Percentiles rank a stretch among this genome's conserved stretches.
Conservation (phyloP, 2,888 invertebrate genomes). For the Euclidia mi region DNA sequence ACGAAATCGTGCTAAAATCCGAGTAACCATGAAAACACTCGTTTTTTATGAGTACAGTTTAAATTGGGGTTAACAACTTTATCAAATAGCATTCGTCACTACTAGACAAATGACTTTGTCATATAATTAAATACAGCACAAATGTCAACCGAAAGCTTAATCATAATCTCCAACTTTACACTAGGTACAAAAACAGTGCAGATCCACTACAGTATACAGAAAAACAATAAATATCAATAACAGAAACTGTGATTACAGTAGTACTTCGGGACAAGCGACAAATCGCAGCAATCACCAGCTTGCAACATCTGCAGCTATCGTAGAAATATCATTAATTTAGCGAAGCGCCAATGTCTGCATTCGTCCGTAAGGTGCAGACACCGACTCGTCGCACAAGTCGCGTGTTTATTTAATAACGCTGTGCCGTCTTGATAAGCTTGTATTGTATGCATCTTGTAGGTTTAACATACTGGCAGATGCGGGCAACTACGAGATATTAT, state of each 20-base stretch:
- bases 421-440: conserved; percentile 79
- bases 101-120: too few relatives aligned
- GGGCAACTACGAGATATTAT: neutral
- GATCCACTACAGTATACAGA: neutral
- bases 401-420: conserved; percentile 86
- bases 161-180: too few relatives aligned
- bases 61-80: too few relatives aligned
- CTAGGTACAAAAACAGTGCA: too few relatives aligned
- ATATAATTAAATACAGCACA: too few relatives aligned
- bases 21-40: too few relatives aligned
- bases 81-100: too few relatives aligned
- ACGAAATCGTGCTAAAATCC: too few relatives aligned
- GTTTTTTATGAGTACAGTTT: too few relatives aligned
- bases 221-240: conserved; percentile 11
- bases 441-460: conserved; percentile 72
- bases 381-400: conserved; percentile 65
- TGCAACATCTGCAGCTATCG: conserved; percentile 62
- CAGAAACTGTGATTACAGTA: conserved; percentile 13
- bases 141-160: too few relatives aligned
- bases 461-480: neutral
- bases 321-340: conserved; percentile 74
- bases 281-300: conserved; percentile 36
- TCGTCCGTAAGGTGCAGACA: conserved; percentile 66
- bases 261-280: conserved; percentile 32
- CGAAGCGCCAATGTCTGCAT: conserved; percentile 60